phyloP scores from a whole-genome alignment of 2,113 vertebrate genomes.

The Dicentrarchus labrax region DNA sequence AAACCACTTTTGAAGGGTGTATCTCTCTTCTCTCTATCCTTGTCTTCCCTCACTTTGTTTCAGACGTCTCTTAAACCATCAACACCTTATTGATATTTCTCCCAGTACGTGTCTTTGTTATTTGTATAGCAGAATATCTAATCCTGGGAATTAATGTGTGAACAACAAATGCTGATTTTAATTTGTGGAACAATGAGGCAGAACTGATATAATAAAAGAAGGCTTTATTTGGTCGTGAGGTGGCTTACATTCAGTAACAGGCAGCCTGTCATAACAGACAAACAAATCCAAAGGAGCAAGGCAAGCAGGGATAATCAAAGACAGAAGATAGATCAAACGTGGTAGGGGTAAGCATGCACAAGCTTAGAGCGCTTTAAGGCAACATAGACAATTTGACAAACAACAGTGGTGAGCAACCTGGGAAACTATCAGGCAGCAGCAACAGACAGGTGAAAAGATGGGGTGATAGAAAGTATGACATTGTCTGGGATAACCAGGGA shows the following conservation, averaged over 20 bases:
- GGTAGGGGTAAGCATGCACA: not conserved
- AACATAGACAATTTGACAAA: not conserved
- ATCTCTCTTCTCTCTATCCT: not conserved
- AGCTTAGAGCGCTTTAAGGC: not conserved
- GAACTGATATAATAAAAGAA: constrained; percentile 20
- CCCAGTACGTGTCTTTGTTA: not conserved
- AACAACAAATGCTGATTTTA: constrained; percentile 20
- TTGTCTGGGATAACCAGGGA: not conserved
- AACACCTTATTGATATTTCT: not conserved
- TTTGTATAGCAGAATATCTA: not conserved
- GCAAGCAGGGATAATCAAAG: constrained; percentile 5
- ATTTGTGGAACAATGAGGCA: constrained; percentile 2
- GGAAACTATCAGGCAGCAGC: not conserved
- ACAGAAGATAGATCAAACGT: not conserved
- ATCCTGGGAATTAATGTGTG: constrained; percentile 8
- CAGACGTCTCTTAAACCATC: not conserved
- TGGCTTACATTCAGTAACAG: not conserved
- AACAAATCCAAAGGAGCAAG: constrained; percentile 22
- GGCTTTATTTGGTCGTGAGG: constrained; percentile 5
- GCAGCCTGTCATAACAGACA: constrained; percentile 6
- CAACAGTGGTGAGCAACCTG: not conserved
- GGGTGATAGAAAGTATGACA: not conserved
- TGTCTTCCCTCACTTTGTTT: constrained; percentile 16
- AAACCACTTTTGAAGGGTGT: not conserved
- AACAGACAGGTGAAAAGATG: not conserved